phyloP scores from a whole-genome alignment of 2,797 vertebrate genomes.

The Coccyzus lansbergi region DNA sequence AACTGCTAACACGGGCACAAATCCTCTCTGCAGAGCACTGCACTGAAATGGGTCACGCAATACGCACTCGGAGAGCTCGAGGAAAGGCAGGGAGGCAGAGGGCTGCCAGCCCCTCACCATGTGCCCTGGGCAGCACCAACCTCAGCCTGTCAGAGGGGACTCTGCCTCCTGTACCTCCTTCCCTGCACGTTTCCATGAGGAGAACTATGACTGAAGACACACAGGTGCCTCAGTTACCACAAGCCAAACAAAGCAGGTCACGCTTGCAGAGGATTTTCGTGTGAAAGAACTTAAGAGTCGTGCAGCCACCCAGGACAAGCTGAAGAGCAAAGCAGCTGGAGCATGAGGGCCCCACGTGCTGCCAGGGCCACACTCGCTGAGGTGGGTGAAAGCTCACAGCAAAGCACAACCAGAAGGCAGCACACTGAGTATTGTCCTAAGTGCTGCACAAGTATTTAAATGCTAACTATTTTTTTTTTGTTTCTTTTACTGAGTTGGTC shows the following conservation, averaged over 20 bases:
- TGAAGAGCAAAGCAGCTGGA: neutral
- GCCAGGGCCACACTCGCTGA: rapidly evolving
- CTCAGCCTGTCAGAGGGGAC: neutral
- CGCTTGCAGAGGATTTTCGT: neutral
- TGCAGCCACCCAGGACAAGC: neutral
- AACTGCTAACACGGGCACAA: neutral
- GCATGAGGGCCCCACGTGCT: rapidly evolving
- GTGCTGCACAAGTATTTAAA: neutral
- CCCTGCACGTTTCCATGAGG: neutral
- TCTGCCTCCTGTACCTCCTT: rapidly evolving
- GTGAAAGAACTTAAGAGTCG: neutral
- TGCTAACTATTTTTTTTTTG: neutral
- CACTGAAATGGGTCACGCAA: neutral
- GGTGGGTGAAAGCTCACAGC: neutral
- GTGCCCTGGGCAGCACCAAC: neutral
- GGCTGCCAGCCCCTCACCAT: neutral
- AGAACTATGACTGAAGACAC: neutral
- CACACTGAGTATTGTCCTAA: neutral
- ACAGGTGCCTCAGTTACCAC: neutral
- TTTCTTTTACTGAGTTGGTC: neutral
- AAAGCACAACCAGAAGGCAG: neutral
- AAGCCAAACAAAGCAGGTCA: neutral
- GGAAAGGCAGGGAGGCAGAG: neutral
- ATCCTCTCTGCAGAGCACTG: neutral
- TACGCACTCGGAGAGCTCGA: rapidly evolving